These are phyloP conservation scores for Marisa cornuarietis DNA, from an alignment of 1,140 invertebrate species.

Conservation along the genomic window DNA sequence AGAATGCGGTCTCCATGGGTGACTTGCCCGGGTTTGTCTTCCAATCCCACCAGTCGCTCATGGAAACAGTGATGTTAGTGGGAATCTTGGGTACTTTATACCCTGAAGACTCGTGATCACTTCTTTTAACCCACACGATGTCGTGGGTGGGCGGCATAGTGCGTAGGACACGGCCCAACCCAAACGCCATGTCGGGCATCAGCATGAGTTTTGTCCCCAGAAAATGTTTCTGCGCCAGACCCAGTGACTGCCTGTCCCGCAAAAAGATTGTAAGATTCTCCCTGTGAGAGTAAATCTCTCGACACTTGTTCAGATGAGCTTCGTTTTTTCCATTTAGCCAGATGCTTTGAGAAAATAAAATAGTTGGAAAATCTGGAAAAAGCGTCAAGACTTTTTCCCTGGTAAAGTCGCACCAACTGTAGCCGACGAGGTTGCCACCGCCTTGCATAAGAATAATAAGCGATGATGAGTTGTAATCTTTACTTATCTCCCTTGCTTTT, in stretches of 20 bases:
- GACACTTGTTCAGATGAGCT: background rate
- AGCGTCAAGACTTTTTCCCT: slow-evolving; percentile 3
- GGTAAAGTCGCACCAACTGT: slow-evolving; percentile 4
- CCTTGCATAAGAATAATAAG: slow-evolving; percentile 36
- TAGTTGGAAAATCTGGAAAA: slow-evolving; percentile 24
- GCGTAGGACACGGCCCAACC: slow-evolving; percentile 22
- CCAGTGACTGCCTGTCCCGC: slow-evolving; percentile 33
- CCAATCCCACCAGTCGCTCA: slow-evolving; percentile 24
- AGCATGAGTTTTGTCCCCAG: slow-evolving; percentile 22
- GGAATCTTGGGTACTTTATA: slow-evolving; percentile 26
- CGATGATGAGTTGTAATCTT: slow-evolving; percentile 10
- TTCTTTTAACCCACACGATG: slow-evolving; percentile 31
- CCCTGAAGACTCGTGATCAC: slow-evolving; percentile 16
- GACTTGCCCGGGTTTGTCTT: background rate
- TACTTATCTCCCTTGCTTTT: background rate
- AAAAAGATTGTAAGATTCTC: slow-evolving; percentile 34
- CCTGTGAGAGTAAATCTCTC: slow-evolving; percentile 26
- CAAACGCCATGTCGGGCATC: slow-evolving; percentile 39
- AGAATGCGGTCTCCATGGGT: slow-evolving; percentile 23
- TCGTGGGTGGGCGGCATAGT: slow-evolving; percentile 26
- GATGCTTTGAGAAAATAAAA: slow-evolving; percentile 40
- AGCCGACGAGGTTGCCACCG: slow-evolving; percentile 40
- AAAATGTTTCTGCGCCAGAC: slow-evolving; percentile 26
- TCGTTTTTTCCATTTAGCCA: background rate
- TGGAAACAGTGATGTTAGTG: slow-evolving; percentile 10